phyloP scores from a whole-genome alignment of 2,888 invertebrate species.

The Platycnemis pennipes region DNA sequence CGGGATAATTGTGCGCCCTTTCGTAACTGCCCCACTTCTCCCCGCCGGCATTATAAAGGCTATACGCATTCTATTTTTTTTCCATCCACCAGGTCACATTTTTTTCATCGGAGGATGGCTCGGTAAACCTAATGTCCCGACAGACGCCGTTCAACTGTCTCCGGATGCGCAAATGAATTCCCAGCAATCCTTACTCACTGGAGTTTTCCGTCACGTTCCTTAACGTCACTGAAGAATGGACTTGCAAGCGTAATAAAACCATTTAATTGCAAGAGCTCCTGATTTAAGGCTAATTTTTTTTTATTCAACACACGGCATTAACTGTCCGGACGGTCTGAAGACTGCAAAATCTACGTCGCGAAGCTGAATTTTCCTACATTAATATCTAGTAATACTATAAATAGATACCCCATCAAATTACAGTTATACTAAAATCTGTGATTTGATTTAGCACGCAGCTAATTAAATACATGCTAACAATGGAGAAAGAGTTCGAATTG shows the following conservation, averaged over 20 bases:
- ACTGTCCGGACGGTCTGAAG: no score
- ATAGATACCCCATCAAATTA: no score
- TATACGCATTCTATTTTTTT: not conserved
- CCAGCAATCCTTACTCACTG: not conserved
- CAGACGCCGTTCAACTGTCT: not conserved
- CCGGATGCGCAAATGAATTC: not conserved
- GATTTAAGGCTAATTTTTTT: no score
- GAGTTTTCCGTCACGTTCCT: not conserved
- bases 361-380: no score
- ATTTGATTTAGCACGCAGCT: no score
- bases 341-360: no score
- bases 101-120: not conserved
- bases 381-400: no score
- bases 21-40: not conserved
- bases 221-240: not conserved
- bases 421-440: no score
- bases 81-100: not conserved
- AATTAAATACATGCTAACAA: no score
- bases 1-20: not conserved
- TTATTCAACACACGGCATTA: no score
- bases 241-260: not conserved
- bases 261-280: not conserved
- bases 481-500: no score
- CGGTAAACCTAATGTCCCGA: not conserved
- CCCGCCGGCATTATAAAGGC: not conserved